Conservation (phyloP, 2,888 invertebrate species). For the Uropetala carovei region DNA sequence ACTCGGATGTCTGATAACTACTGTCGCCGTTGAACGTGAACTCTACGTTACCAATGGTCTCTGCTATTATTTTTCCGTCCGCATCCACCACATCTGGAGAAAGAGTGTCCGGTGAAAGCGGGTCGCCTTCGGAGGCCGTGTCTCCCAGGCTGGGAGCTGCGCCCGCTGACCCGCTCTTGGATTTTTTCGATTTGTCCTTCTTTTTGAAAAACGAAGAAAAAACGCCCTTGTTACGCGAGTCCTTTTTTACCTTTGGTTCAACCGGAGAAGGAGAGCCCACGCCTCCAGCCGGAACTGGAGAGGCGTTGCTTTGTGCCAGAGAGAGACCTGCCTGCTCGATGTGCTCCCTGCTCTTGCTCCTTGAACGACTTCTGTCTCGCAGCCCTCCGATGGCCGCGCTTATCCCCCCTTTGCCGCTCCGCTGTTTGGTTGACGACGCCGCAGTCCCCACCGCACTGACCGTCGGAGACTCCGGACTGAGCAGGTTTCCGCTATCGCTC, state of each 20-base stretch:
- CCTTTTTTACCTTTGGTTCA: constrained; percentile 71
- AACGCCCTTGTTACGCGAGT: constrained; percentile 73
- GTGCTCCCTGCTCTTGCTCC: constrained; percentile 83
- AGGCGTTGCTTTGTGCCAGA: constrained; percentile 73
- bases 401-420: constrained; percentile 69
- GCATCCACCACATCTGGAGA: constrained; percentile 69
- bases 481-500: constrained; percentile 77
- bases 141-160: constrained; percentile 54
- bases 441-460: constrained; percentile 74
- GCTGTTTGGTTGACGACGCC: constrained; percentile 67
- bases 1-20: constrained; percentile 65
- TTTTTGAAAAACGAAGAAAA: constrained; percentile 73
- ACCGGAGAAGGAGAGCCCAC: constrained; percentile 56
- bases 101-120: constrained; percentile 65
- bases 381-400: constrained; percentile 73
- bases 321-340: constrained; percentile 71
- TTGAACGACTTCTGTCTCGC: constrained; percentile 76
- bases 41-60: constrained; percentile 76
- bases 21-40: constrained; percentile 75
- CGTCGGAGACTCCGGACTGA: constrained; percentile 81
- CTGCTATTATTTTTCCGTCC: constrained; percentile 70
- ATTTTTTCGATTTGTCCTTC: constrained; percentile 69
- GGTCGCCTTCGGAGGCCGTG: constrained; percentile 65
- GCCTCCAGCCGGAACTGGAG: constrained; percentile 74
- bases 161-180: constrained; percentile 65